phyloP scores from a whole-genome alignment of 2,888 invertebrate species.

The Mythimna impura region DNA sequence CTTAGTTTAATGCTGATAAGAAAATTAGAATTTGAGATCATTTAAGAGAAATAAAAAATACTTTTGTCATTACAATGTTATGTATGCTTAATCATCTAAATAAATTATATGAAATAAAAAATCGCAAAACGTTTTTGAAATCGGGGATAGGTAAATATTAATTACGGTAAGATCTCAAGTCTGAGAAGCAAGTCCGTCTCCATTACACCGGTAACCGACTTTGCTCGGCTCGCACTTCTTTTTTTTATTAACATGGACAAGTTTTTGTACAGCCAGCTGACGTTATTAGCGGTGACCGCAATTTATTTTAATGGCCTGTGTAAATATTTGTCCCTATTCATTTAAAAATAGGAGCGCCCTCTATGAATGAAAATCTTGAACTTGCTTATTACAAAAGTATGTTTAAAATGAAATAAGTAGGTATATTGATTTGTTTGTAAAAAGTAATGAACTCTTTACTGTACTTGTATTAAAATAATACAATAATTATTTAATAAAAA shows the following conservation, averaged over 20 bases:
- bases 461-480: not conserved
- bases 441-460: not conserved
- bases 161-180: slow-evolving; percentile 44
- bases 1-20: slow-evolving; percentile 2
- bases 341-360: slow-evolving; percentile 60
- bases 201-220: slow-evolving; percentile 61
- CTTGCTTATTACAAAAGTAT: not conserved
- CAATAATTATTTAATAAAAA: too few relatives aligned
- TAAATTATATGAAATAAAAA: slow-evolving; percentile 11
- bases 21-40: not conserved
- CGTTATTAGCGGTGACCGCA: slow-evolving; percentile 70
- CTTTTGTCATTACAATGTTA: not conserved
- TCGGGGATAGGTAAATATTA: slow-evolving; percentile 36
- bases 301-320: slow-evolving; percentile 76
- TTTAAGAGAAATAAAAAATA: not conserved
- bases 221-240: slow-evolving; percentile 50
- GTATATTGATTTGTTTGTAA: not conserved
- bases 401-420: not conserved
- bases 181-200: slow-evolving; percentile 44
- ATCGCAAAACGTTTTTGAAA: slow-evolving; percentile 20
- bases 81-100: slow-evolving; percentile 1
- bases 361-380: slow-evolving; percentile 53
- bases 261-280: slow-evolving; percentile 77
- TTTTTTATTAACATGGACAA: slow-evolving; percentile 63
- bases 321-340: slow-evolving; percentile 73